Evolutionary conservation across 1,140 invertebrate genomes (phyloP).

Genomic region (Acyrthosiphon pisum): DNA sequence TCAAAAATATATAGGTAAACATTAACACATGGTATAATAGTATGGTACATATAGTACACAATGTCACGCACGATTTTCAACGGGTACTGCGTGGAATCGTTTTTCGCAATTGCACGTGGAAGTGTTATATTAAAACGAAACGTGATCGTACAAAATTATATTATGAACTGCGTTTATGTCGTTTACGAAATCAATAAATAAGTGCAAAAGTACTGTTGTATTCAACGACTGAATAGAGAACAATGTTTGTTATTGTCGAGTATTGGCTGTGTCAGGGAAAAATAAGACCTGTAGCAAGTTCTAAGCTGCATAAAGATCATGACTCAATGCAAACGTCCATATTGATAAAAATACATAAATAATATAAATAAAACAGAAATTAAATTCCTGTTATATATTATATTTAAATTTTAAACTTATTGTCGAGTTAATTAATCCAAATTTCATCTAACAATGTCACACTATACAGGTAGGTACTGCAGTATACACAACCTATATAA

Average conservation of each 20-base stretch:
- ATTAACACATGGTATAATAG: not conserved
- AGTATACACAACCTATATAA: too few species aligned
- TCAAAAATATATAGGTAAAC: not conserved
- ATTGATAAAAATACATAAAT: not conserved
- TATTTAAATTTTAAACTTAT: not conserved
- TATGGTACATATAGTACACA: not conserved
- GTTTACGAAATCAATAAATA: constrained; percentile 10
- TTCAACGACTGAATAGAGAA: not conserved
- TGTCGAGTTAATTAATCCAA: not conserved
- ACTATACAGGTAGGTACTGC: too few species aligned
- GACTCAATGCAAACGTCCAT: not conserved
- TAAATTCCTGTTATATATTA: not conserved
- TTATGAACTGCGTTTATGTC: not conserved
- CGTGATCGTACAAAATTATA: not conserved
- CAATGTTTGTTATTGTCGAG: not conserved
- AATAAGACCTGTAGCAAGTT: not conserved
- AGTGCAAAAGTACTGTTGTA: not conserved
- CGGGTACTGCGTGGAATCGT: not conserved
- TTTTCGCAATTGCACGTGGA: not conserved
- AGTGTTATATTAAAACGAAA: not conserved
- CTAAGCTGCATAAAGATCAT: not conserved
- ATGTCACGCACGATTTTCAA: constrained; percentile 31
- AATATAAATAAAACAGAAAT: not conserved
- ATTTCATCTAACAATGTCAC: not conserved
- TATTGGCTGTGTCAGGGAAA: not conserved